Evolutionary conservation across 2,797 vertebrate genomes (phyloP).

Genomic region (Kryptopterus vitreolus): DNA sequence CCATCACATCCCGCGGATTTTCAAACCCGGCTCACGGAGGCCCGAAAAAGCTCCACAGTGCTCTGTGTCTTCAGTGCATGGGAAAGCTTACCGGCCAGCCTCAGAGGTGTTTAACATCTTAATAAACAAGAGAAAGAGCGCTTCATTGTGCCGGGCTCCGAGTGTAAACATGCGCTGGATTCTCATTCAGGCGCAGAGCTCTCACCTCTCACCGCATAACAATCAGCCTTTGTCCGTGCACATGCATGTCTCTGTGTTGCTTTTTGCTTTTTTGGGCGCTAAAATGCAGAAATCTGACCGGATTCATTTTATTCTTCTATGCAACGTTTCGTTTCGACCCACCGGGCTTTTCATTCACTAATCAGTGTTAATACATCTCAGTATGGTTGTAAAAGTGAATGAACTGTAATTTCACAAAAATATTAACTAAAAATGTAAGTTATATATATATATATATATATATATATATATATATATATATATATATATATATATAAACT

Average conservation of each 20-base stretch:
- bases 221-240: constrained; percentile 52
- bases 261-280: background rate
- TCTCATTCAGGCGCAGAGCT: constrained; percentile 64
- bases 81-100: constrained; percentile 73
- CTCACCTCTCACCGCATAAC: constrained; percentile 52
- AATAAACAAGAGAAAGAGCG: constrained; percentile 66
- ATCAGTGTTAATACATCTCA: background rate
- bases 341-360: background rate
- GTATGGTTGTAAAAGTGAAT: background rate
- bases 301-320: background rate
- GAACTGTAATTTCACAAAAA: no score
- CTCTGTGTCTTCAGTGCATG: constrained; percentile 61
- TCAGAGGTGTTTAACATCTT: constrained; percentile 78
- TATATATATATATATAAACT: no score
- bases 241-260: constrained; percentile 25
- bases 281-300: background rate
- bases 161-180: constrained; percentile 64
- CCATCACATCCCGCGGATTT: constrained; percentile 75
- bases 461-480: no score
- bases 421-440: no score
- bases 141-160: constrained; percentile 57
- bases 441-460: no score
- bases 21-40: constrained; percentile 73
- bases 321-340: background rate
- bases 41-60: constrained; percentile 60